Percentiles rank a stretch among this genome's conserved stretches.
Conservation (phyloP, 2,888 invertebrate species). For the Lochmaea capreae region DNA sequence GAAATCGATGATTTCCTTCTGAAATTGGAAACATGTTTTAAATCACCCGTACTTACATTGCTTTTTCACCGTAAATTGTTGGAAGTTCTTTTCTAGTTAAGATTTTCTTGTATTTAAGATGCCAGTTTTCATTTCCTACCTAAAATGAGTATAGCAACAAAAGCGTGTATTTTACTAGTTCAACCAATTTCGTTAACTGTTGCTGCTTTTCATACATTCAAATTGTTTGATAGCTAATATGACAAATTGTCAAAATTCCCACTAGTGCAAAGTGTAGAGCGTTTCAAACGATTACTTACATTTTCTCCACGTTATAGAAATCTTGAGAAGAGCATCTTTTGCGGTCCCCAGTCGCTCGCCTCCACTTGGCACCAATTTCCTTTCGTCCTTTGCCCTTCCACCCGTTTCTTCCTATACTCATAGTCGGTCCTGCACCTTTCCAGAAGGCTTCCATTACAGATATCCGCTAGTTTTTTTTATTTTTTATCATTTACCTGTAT, state of each 20-base stretch:
- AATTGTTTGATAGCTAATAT: not conserved
- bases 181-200: not conserved
- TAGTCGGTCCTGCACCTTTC: conserved; percentile 26
- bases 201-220: not conserved
- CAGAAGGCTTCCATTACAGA: not conserved
- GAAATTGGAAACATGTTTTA: conserved; percentile 12
- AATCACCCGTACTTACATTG: not conserved
- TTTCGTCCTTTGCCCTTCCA: conserved; percentile 47
- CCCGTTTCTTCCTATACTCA: conserved; percentile 38
- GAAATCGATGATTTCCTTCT: conserved; percentile 9
- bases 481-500: too few relatives aligned
- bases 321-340: conserved; percentile 57
- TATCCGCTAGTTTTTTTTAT: not conserved
- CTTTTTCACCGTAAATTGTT: not conserved
- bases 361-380: conserved; percentile 60
- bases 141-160: not conserved
- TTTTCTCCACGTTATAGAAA: conserved; percentile 28
- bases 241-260: conserved; percentile 9
- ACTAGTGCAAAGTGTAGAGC: conserved; percentile 1
- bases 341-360: conserved; percentile 56
- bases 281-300: conserved; percentile 18
- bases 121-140: not conserved
- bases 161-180: too few relatives aligned
- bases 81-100: not conserved
- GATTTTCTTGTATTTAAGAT: not conserved